These are phyloP conservation scores for Capitulum mitella DNA, from an alignment of 2,888 invertebrate species.

Conservation along the genomic window DNA sequence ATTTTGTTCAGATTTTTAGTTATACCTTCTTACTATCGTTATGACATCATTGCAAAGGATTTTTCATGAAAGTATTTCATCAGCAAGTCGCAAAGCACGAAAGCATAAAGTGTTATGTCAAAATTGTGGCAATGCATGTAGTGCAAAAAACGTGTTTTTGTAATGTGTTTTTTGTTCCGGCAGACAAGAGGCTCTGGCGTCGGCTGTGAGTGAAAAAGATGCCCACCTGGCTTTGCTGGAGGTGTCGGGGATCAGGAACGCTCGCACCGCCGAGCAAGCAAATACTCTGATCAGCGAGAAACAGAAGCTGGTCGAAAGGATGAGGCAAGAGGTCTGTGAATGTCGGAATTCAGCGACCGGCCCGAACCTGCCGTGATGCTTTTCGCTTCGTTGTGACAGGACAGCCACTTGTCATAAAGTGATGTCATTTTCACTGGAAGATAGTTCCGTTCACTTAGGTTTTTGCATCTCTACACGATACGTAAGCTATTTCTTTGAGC, in stretches of 20 bases:
- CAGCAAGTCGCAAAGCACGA: too few relatives aligned
- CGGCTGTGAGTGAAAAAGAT: constrained; percentile 79
- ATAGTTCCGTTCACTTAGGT: background rate
- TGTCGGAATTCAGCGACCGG: background rate
- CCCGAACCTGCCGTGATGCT: background rate
- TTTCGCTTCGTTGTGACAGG: background rate
- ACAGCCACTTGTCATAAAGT: too few relatives aligned
- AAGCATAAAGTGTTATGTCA: too few relatives aligned
- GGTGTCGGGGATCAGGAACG: constrained; percentile 57
- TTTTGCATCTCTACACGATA: background rate
- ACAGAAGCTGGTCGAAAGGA: constrained; percentile 60
- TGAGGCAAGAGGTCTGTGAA: constrained; percentile 59
- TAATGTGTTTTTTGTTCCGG: constrained; percentile 36
- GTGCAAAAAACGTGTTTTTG: too few relatives aligned
- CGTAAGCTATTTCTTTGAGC: too few relatives aligned
- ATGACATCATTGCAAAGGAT: too few relatives aligned
- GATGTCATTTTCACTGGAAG: background rate
- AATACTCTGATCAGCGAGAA: constrained; percentile 62
- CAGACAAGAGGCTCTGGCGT: constrained; percentile 76
- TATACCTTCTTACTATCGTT: too few relatives aligned
- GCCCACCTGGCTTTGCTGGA: constrained; percentile 76
- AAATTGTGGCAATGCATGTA: too few relatives aligned
- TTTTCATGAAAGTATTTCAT: too few relatives aligned
- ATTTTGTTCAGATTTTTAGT: too few relatives aligned
- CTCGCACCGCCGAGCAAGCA: constrained; percentile 57